Evolutionary conservation across 2,888 invertebrate species (phyloP).

Genomic region (Cephus sareptanus): DNA sequence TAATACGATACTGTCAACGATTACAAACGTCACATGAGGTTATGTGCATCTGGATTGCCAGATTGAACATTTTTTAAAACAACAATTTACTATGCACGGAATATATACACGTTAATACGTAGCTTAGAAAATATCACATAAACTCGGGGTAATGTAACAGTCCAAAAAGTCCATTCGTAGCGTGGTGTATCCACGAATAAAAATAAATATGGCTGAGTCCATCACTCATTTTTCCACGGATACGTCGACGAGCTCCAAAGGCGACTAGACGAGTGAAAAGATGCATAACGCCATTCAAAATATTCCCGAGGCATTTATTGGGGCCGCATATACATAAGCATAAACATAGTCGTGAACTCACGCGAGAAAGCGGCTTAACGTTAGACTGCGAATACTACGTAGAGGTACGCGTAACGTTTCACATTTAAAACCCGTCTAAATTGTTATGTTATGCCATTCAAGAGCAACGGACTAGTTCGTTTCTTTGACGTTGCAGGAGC

Average conservation of each 20-base stretch:
- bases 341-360: not conserved
- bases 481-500: not conserved
- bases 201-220: not conserved
- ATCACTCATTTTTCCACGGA: constrained; percentile 1
- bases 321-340: not conserved
- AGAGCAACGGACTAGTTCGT: not conserved
- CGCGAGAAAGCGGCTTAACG: not conserved
- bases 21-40: not conserved
- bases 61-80: not conserved
- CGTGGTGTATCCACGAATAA: not conserved
- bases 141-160: not conserved
- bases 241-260: not conserved
- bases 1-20: not conserved
- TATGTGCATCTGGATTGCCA: not conserved
- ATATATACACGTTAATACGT: not conserved
- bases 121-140: not conserved
- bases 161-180: not conserved
- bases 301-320: constrained; percentile 3
- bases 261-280: constrained; percentile 9
- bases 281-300: constrained; percentile 12
- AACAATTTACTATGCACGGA: not conserved
- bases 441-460: not conserved
- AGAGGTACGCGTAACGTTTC: not conserved
- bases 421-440: not conserved
- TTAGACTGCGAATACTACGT: not conserved